Conservation (phyloP, 2,113 vertebrate species). For the Hypanus sabinus region DNA sequence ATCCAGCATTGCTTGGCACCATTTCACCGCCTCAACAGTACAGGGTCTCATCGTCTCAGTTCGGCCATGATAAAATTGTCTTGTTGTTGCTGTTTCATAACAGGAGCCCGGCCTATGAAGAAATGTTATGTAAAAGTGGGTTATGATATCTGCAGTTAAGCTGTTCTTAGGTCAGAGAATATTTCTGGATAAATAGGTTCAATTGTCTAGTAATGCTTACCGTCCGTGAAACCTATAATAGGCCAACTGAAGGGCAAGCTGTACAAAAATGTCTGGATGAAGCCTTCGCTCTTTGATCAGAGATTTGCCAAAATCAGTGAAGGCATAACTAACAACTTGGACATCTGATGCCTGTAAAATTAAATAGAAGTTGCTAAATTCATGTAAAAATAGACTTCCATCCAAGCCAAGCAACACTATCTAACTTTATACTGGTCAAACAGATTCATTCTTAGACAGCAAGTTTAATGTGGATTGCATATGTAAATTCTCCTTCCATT, state of each 20-base stretch:
- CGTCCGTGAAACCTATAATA: constrained; percentile 72
- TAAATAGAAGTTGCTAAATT: constrained; percentile 17
- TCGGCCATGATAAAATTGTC: constrained; percentile 84
- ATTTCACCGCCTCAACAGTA: constrained; percentile 72
- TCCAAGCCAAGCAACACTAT: background rate
- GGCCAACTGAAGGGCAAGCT: constrained; percentile 83
- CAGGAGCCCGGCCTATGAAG: constrained; percentile 74
- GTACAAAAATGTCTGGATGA: constrained; percentile 87
- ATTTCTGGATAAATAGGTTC: background rate
- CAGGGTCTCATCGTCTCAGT: constrained; percentile 87
- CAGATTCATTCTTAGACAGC: background rate
- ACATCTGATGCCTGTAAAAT: constrained; percentile 65
- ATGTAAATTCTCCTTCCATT: background rate
- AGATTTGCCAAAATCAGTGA: constrained; percentile 80
- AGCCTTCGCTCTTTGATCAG: constrained; percentile 69
- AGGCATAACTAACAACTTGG: constrained; percentile 66
- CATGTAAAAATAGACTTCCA: background rate
- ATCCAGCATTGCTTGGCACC: constrained; percentile 81
- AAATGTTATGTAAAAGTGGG: background rate
- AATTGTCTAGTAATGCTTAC: constrained; percentile 51
- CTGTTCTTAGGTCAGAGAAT: background rate
- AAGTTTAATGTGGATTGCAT: background rate
- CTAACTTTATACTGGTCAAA: background rate
- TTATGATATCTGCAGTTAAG: background rate
- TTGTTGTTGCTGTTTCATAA: constrained; percentile 88